Evolutionary conservation across 2,113 vertebrate species (phyloP), one percentile per base, ranked within the genome.

Genomic region (Leptodactylus fuscus): DNA sequence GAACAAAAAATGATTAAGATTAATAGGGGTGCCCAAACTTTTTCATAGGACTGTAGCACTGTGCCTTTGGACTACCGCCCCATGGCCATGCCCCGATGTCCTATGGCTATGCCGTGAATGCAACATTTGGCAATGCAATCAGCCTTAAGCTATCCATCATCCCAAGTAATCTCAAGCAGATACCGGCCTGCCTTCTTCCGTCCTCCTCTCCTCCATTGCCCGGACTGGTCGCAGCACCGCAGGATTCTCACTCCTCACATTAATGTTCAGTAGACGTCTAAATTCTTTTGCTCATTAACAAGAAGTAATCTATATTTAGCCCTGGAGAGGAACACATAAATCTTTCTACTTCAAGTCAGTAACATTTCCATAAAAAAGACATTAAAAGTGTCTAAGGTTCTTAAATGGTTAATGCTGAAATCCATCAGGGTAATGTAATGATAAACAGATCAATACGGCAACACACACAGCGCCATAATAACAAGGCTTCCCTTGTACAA

Each of bases 351-450:
- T 46, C 41, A 41, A 82, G 48, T 24, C 67, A 44, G 34, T 58
- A 41, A 82, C 49, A 73, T 70, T 82, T 82, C 32, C 65, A 82
- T 71, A 51, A 70, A 51, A 71, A 82, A 70, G 29, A 51, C 81
- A 53, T 82, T 51, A 71, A 55, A 82, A 48, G 29, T n/a, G 22
- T 82, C 46, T 38, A 8, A 55, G 32, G 81, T 24, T 55, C 65
- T 73, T n/a, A 82, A 82, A 73, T 82, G 81, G 81, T 82, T 82
- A 82, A 82, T 22, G 48, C 81, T 18, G 81, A 73, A 82, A 82
- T 82, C 69, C 81, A 82, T 82, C 81, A 74, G 34, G 34, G 65
- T 74, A 73, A 73, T 82, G 81, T 41, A 55, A 85, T 27, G 67
- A 82, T 34, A 82, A 82, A 82, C 81, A 73, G 69, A 82, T 82